Evolutionary conservation across 2,888 invertebrate genomes (phyloP), one percentile per base, ranked within the genome.

Genomic region (Gymnoscelis rufifasciata): DNA sequence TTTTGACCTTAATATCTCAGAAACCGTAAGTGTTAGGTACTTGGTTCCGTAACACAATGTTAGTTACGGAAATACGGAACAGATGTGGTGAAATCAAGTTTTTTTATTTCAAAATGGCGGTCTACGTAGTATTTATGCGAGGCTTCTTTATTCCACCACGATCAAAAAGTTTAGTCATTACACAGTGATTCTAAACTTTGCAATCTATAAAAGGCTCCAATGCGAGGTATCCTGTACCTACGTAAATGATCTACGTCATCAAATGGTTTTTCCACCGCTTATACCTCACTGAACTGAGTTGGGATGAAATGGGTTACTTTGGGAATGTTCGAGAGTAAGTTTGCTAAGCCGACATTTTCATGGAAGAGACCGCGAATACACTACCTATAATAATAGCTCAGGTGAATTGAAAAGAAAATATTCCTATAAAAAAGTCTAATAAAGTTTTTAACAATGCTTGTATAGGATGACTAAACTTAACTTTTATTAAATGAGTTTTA

Each of bases 161-260:
- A 35, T 31, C 10, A n/a, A 31, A 40, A 41, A 50, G 38, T 50
- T 38, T 24, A 19, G 45, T 41, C 51, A 51, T 51, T 43, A 51
- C 40, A 46, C 40, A 46, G 33, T 35, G 37, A 51, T 44, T 43
- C 47, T 14, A 39, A 41, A 56, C 46, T 49, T 46, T 49, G 43
- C 54, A 56, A 54, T 58, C 56, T 41, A 54, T 51, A 56, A 49
- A 53, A 54, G 51, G 45, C 53, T 48, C 54, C 56, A 51, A 51
- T 43, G 52, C 38, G 30, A 47, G 43, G 48, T 19, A 19, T 19
- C 2, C n/a, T 19, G 5, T 19, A 19, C 3, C 53, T 51, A 51
- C 48, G 31, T 47, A 56, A 58, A 56, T 58, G 54, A 56, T 51
- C 58, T 48, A 43, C 49, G 58, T 52, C 56, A 58, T 58, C 54